Base-by-base conservation (phyloP, 2,113 vertebrate genomes). In the Verasper variegatus region DNA sequence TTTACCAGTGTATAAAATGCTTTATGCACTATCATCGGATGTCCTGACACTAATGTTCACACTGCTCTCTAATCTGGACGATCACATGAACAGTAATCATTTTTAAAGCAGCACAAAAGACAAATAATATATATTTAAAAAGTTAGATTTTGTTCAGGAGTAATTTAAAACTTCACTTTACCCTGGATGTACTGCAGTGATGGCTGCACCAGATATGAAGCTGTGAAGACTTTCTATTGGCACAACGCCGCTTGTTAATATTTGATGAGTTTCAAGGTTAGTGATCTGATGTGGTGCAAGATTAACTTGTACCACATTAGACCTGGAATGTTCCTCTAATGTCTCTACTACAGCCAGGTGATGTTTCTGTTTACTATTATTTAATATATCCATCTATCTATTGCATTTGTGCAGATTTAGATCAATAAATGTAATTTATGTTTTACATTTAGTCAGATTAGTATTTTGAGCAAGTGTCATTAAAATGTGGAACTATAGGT, bases 31-130 rank as follows among this genome's bases (percentile, higher is more conserved):
- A 63, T 71, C 68, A 74, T 74, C 76, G 76, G 57, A 83, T 71
- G 71, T 77, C 60, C 71, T 83, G 61, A 67, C 59, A 65, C 77
- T 78, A 75, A 86, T 83, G 80, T 78, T 47, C 42, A 84, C 76
- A 70, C 81, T 76, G 78, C 68, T 58, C 51, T 70, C 69, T 85
- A 82, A 87, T 85, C 83, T 83, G 80, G 76, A 68, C 64, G 31
- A 56, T 71, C 21, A 47, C 11, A 27, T 1, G 6, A 24, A 0
- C 9, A 55, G 27, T 72, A 45, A 42, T 54, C 12, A n/a, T 35
- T 61, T 37, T 47, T 66, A 35, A 62, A 68, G 66, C 8, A 18
- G 4, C 17, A 5, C 18, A 68, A 26, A 23, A 45, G 62, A 35
- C 37, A 65, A 61, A 7, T 54, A 11, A 2, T 31, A 31, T 6